These are phyloP conservation scores for Actinia equina DNA, from an alignment of 64 coral and sea anemone species.

Conservation along the genomic window DNA sequence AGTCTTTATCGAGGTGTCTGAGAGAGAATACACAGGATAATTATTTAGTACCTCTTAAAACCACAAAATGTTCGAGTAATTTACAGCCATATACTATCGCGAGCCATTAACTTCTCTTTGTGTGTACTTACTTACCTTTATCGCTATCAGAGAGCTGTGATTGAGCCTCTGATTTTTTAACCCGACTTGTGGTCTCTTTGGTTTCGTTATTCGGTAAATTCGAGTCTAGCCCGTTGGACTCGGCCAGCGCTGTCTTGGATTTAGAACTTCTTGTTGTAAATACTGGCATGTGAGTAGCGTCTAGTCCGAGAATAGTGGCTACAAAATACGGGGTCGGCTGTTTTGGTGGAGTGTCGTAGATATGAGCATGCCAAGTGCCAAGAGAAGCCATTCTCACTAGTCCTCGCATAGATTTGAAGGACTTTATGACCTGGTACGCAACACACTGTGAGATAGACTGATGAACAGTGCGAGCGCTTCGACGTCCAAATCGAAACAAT, in stretches of 20 bases:
- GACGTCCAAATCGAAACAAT: slow-evolving; percentile 43
- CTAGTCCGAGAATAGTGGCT: slow-evolving; percentile 76
- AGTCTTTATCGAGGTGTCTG: not conserved
- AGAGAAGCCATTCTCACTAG: slow-evolving; percentile 46
- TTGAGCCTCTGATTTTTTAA: slow-evolving; percentile 15
- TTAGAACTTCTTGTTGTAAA: slow-evolving; percentile 4
- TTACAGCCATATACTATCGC: not conserved
- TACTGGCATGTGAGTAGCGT: slow-evolving; percentile 54
- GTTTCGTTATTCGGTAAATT: slow-evolving; percentile 28
- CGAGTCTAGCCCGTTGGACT: not conserved
- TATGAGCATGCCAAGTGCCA: slow-evolving; percentile 86
- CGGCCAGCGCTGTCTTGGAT: not conserved
- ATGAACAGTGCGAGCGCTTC: not conserved
- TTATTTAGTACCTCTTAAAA: not conserved
- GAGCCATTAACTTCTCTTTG: not conserved
- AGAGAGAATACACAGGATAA: not conserved
- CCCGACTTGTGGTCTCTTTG: slow-evolving; percentile 20
- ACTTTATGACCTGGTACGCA: not conserved
- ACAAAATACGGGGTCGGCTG: slow-evolving; percentile 89
- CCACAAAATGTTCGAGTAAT: slow-evolving; percentile 12
- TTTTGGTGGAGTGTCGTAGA: slow-evolving; percentile 81
- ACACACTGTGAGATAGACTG: not conserved
- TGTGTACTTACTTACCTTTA: slow-evolving; percentile 4
- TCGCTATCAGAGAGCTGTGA: slow-evolving; percentile 5
- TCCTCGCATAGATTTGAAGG: not conserved